Conservation (phyloP, 2,888 invertebrate genomes). For the Stenichneumon culpator region DNA sequence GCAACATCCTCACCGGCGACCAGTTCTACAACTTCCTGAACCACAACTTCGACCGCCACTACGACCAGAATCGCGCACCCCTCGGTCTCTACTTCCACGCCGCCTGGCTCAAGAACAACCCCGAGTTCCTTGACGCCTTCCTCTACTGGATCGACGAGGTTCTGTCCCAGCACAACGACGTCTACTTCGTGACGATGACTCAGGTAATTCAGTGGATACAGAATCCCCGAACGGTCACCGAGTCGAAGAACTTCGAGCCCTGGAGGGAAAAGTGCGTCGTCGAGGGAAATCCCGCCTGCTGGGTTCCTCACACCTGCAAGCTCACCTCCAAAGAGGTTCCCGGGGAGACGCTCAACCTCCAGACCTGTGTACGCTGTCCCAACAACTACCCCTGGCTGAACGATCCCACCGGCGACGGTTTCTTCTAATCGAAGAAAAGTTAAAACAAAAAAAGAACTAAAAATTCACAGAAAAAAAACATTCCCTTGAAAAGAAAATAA, state of each 20-base stretch:
- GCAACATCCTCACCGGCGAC: slow-evolving; percentile 95
- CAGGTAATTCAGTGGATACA: slow-evolving; percentile 98
- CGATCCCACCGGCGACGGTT: slow-evolving; percentile 96
- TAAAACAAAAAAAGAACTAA: slow-evolving; percentile 20
- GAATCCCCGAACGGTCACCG: slow-evolving; percentile 93
- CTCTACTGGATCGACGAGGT: slow-evolving; percentile 97
- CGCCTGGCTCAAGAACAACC: slow-evolving; percentile 96
- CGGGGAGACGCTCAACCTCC: slow-evolving; percentile 96
- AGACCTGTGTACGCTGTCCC: slow-evolving; percentile 97
- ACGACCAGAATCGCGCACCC: slow-evolving; percentile 95
- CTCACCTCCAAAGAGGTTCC: slow-evolving; percentile 96
- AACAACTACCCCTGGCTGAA: slow-evolving; percentile 98
- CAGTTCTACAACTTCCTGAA: slow-evolving; percentile 98
- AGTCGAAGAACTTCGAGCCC: slow-evolving; percentile 96
- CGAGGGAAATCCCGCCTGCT: slow-evolving; percentile 93
- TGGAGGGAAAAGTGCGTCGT: slow-evolving; percentile 97
- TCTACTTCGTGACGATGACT: slow-evolving; percentile 98
- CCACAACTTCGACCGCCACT: slow-evolving; percentile 97
- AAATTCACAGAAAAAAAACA: background rate
- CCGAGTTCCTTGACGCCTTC: slow-evolving; percentile 96
- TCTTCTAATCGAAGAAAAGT: slow-evolving; percentile 89
- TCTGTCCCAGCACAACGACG: slow-evolving; percentile 93
- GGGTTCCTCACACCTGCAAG: slow-evolving; percentile 96
- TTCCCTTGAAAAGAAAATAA: slow-evolving; percentile 11
- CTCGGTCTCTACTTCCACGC: slow-evolving; percentile 97